A percentile compares a stretch with the other conserved stretches of the same genome.
Evolutionary conservation across 2,113 vertebrate genomes (phyloP).

Genomic region (Platycercus adscitus): DNA sequence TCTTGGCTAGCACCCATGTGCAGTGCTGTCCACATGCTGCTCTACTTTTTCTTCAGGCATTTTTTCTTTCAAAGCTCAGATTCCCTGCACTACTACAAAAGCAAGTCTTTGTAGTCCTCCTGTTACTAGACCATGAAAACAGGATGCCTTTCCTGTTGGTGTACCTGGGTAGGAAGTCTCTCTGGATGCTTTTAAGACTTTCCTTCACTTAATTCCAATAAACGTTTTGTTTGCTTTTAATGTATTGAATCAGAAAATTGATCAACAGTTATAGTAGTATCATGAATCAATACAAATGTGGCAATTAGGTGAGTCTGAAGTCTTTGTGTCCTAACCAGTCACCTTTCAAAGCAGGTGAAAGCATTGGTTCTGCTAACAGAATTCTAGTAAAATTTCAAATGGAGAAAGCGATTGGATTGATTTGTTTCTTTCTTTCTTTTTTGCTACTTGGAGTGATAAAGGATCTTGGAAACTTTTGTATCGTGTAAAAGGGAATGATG

Average conservation of each 20-base stretch:
- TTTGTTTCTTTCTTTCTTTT: background rate
- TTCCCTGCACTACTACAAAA: background rate
- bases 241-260: background rate
- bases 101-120: background rate
- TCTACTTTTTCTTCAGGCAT: background rate
- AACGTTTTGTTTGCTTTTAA: background rate
- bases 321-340: background rate
- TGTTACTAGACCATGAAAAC: background rate
- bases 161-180: background rate
- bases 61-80: background rate
- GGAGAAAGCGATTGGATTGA: background rate
- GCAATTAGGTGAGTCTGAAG: background rate
- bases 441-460: background rate
- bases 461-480: background rate
- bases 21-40: background rate
- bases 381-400: background rate
- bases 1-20: background rate
- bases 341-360: background rate
- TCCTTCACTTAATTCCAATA: background rate
- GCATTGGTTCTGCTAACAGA: background rate
- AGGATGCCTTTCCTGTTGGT: background rate
- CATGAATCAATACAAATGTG: background rate
- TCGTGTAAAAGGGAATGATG: background rate
- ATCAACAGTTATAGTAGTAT: background rate
- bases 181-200: background rate